Evolutionary conservation across 2,113 vertebrate genomes (phyloP), one percentile per base, ranked within the genome.

Genomic region (Trogon surrucura): DNA sequence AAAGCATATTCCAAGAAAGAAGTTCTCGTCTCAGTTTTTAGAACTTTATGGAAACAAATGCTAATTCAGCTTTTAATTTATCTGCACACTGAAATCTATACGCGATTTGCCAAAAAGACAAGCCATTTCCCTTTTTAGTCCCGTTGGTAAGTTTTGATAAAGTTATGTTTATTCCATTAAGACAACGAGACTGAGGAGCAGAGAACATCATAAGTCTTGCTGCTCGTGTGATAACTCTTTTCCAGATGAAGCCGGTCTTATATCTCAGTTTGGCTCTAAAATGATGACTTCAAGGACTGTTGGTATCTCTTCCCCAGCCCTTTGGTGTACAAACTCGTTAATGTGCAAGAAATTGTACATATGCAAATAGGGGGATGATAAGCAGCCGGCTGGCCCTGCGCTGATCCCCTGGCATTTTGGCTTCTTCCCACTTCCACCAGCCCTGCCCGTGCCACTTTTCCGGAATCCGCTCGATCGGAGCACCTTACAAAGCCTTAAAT

Each of bases 401-500:
- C 25, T n/a, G 34, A 27, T 94, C 93, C 91, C 71, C 89, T 94
- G 95, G 93, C 80, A 66, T 89, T 95, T 95, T 95, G 93, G 84
- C 89, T 91, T 13, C 91, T 87, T 87, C 91, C 72, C 62, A 53
- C 71, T 77, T 77, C 54, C 36, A 72, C 88, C 87, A 53, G 91
- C 86, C 85, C 88, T 67, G 67, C 71, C 50, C 3, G 0, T 82
- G 88, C 92, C 47, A 51, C 81, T 88, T 30, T 32, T 47, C 74
- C 12, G 62, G 96, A 65, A 79, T 83, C 62, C 3, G 45, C 80
- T 26, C 3, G 91, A 94, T 96, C 91, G 19, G 62, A 88, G 82
- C 93, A 94, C 95, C 53, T 88, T 22, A 32, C 41, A 74, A 95
- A 96, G 91, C 87, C 89, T 92, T 95, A 96, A 97, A 92, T 71